Base-by-base conservation (phyloP, 2,797 vertebrate genomes). In the Salarias fasciatus region DNA sequence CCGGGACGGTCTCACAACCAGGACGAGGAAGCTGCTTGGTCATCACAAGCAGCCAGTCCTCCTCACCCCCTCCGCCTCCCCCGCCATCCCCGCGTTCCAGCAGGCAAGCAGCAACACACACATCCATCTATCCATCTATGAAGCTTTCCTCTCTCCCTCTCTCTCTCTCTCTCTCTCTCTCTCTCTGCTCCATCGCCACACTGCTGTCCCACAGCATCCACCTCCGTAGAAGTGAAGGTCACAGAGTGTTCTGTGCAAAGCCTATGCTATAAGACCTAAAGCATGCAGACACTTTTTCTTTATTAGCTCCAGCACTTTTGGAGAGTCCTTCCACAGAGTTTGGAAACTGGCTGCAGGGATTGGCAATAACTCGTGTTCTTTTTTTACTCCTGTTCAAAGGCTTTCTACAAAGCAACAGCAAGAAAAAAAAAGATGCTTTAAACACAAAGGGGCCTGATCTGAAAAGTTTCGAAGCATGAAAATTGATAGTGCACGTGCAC, bases 21-120 rank as follows among this genome's bases (percentile, higher is more conserved):
- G 42, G 60, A 56, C 52, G 49, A 65, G 67, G 79, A 82, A 77
- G 70, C 71, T 82, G 81, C 86, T 80, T 72, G 79, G 80, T 86
- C 88, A 86, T 83, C 84, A 73, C 49, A 61, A 69, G 73, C 63
- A 75, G 57, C 47, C 8, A 41, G 72, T 24, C 61, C 63, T 45
- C 15, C 53, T 50, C 51, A 11, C 0, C 55, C 28, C 38, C 1
- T 58, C 11, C 38, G 52, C 43, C 49, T 7, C 35, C 18, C 49
- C 8, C 1, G 59, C 15, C 43, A 54, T 40, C 36, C 18, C 14
- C 1, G 28, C 65, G 58, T 66, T 75, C 67, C 44, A 51, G 54
- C 74, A 79, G 75, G 66, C 73, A 79, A 75, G 66, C 73, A 59
- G 35, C 66, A 72, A 46, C 36, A 37, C 36, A 37, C 11, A 69